Conservation (phyloP, 53 echinoderm and acorn worm genomes). For the Paracentrotus lividus region DNA sequence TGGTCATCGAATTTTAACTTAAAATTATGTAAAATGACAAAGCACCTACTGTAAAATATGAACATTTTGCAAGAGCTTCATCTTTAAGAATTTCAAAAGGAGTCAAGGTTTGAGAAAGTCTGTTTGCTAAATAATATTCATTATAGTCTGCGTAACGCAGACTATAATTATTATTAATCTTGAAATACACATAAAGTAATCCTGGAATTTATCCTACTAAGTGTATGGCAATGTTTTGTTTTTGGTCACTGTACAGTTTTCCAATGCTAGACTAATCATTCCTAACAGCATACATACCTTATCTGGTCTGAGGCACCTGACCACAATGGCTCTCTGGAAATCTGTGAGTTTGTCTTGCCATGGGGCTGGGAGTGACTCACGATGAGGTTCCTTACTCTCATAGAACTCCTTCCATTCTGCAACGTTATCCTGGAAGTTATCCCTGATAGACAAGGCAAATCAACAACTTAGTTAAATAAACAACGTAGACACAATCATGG, state of each 20-base stretch:
- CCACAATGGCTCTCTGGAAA: conserved; percentile 95
- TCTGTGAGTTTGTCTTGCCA: conserved; percentile 89
- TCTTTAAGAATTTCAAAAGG: no score
- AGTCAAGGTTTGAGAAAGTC: no score
- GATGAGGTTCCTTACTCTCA: conserved; percentile 97
- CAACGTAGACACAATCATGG: not conserved
- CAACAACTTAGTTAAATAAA: no score
- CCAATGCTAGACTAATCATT: not conserved
- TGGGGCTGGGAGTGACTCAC: conserved; percentile 87
- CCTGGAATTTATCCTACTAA: not conserved
- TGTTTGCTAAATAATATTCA: no score
- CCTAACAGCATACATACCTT: conserved; percentile 78
- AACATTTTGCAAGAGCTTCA: no score
- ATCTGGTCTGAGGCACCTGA: conserved; percentile 96
- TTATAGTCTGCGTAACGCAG: no score
- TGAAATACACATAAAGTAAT: not conserved
- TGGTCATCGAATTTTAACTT: no score
- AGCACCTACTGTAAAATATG: no score
- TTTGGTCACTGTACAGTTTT: not conserved
- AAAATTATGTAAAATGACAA: no score
- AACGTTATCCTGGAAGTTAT: conserved; percentile 94
- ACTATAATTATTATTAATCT: no score
- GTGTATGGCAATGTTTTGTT: not conserved
- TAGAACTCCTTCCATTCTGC: conserved; percentile 93
- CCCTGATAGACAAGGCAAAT: no score